phyloP scores from a whole-genome alignment of 2,888 invertebrate species.

The Agapostemon virescens region DNA sequence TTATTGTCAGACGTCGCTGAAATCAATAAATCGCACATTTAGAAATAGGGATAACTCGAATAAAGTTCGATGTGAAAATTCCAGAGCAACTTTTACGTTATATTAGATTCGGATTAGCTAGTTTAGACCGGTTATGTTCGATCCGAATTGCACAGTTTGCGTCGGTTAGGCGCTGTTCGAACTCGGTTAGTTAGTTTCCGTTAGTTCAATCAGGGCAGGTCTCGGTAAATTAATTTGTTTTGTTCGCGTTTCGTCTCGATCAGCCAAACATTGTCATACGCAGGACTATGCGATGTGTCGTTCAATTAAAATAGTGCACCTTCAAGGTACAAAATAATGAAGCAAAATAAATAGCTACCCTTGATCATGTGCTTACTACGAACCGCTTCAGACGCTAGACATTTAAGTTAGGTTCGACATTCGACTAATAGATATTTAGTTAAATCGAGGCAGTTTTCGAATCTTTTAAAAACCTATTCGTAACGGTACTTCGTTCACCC shows the following conservation, averaged over 20 bases:
- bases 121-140: background rate
- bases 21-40: background rate
- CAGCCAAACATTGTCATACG: background rate
- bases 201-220: background rate
- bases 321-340: background rate
- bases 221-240: background rate
- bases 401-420: too few species aligned
- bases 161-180: background rate
- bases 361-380: background rate
- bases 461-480: background rate
- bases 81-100: background rate
- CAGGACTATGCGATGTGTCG: background rate
- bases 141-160: background rate
- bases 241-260: background rate
- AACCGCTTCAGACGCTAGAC: too few species aligned
- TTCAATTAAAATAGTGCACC: background rate
- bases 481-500: background rate
- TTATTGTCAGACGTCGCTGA: background rate
- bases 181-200: background rate
- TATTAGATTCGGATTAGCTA: background rate
- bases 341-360: background rate
- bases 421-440: too few species aligned
- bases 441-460: background rate
- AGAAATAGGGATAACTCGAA: background rate
- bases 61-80: background rate